These are phyloP conservation scores for Rhincodon typus DNA, from an alignment of 2,797 vertebrate species.

Conservation along the genomic window DNA sequence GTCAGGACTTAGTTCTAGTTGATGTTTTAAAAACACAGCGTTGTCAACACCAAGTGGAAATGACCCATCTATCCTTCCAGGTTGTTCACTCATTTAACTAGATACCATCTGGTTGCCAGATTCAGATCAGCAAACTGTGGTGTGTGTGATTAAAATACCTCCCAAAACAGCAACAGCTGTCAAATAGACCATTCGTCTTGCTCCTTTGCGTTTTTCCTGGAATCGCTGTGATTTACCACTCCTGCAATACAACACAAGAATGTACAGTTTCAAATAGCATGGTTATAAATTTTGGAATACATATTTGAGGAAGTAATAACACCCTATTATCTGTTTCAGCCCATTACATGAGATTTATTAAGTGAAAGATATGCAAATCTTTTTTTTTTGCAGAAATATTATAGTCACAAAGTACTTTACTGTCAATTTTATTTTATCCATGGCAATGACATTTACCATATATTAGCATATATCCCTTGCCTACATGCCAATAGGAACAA, in stretches of 20 bases:
- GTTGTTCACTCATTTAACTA: background rate
- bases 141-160: conserved; percentile 35
- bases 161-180: conserved; percentile 29
- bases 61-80: background rate
- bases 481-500: background rate
- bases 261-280: background rate
- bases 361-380: background rate
- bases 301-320: background rate
- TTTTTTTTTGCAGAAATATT: background rate
- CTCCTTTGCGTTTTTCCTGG: background rate
- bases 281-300: background rate
- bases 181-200: background rate
- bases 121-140: background rate
- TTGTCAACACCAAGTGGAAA: too few species aligned
- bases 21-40: background rate
- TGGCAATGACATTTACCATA: background rate
- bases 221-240: background rate
- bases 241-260: background rate
- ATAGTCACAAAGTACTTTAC: too few species aligned
- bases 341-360: background rate
- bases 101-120: conserved; percentile 35
- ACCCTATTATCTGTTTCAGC: background rate
- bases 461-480: background rate
- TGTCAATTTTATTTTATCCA: background rate
- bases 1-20: conserved; percentile 3